Conservation (phyloP, 2,113 vertebrate genomes). For the Lasiurus borealis region DNA sequence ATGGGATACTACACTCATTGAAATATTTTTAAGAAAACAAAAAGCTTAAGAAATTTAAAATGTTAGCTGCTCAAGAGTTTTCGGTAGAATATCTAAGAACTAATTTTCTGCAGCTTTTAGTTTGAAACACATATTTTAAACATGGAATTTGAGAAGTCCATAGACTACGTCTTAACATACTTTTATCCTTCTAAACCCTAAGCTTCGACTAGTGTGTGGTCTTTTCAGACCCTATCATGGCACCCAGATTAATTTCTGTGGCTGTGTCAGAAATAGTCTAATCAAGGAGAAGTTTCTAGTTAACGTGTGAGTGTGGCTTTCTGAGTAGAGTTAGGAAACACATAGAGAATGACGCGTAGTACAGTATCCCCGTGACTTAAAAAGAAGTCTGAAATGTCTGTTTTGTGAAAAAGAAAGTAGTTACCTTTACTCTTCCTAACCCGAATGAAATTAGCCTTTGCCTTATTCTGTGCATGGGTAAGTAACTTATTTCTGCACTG, state of each 20-base stretch:
- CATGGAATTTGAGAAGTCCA: slow-evolving; percentile 85
- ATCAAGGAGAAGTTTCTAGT: slow-evolving; percentile 84
- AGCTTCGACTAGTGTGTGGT: slow-evolving; percentile 85
- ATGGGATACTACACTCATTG: slow-evolving; percentile 89
- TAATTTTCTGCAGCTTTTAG: slow-evolving; percentile 91
- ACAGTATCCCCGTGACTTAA: slow-evolving; percentile 86
- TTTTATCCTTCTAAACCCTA: slow-evolving; percentile 85
- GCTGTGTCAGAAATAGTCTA: slow-evolving; percentile 80
- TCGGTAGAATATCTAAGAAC: slow-evolving; percentile 89
- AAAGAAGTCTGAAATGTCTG: slow-evolving; percentile 89
- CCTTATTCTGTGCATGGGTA: slow-evolving; percentile 96
- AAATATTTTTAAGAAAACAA: slow-evolving; percentile 91
- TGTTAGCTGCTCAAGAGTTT: slow-evolving; percentile 88
- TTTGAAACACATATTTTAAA: slow-evolving; percentile 89
- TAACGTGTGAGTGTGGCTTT: slow-evolving; percentile 87
- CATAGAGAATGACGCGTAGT: slow-evolving; percentile 87
- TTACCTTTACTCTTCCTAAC: slow-evolving; percentile 88
- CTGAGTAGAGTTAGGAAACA: slow-evolving; percentile 90
- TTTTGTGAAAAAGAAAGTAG: slow-evolving; percentile 90
- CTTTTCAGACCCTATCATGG: slow-evolving; percentile 81
- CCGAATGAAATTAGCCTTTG: slow-evolving; percentile 92
- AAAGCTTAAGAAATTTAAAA: slow-evolving; percentile 89
- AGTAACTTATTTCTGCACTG: slow-evolving; percentile 90
- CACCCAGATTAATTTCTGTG: slow-evolving; percentile 81
- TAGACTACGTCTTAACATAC: slow-evolving; percentile 86